Conservation (phyloP, 2,888 invertebrate genomes). For the Steinernema carpocapsae region DNA sequence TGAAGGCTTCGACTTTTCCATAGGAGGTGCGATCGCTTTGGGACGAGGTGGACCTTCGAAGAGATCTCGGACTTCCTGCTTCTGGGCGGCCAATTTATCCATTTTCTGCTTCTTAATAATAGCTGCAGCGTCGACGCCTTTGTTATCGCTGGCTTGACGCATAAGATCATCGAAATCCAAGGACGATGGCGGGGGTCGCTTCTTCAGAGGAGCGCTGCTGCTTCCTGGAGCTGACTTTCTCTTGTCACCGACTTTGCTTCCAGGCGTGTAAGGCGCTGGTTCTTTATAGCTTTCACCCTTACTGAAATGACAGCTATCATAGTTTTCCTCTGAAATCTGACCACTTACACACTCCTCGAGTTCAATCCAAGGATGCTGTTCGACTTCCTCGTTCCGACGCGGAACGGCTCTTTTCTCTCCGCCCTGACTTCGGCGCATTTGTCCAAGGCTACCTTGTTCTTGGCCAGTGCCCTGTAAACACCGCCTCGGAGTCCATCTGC, state of each 20-base stretch:
- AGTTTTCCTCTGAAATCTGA: too few species aligned
- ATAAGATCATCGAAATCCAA: constrained; percentile 33
- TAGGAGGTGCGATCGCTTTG: not conserved
- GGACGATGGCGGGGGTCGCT: constrained; percentile 21
- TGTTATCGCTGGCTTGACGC: constrained; percentile 36
- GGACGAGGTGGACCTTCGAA: not conserved
- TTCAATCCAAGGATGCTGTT: constrained; percentile 51
- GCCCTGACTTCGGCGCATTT: constrained; percentile 18
- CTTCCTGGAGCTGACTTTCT: constrained; percentile 1
- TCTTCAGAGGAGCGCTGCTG: constrained; percentile 10
- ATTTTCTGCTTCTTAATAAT: not conserved
- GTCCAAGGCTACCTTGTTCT: constrained; percentile 45
- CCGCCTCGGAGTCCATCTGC: constrained; percentile 47
- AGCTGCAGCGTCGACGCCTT: not conserved
- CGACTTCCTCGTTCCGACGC: constrained; percentile 52
- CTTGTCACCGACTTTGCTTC: not conserved
- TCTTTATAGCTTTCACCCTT: constrained; percentile 18
- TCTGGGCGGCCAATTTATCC: not conserved
- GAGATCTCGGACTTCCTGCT: not conserved
- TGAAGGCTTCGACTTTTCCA: not conserved
- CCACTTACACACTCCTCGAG: constrained; percentile 39
- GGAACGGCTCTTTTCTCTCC: constrained; percentile 46
- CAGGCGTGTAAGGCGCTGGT: not conserved
- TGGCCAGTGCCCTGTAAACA: constrained; percentile 50
- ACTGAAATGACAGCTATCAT: not conserved